Percentiles rank a stretch among this genome's conserved stretches.
Conservation (phyloP, 2,113 vertebrate species). For the Caranx melampygus region DNA sequence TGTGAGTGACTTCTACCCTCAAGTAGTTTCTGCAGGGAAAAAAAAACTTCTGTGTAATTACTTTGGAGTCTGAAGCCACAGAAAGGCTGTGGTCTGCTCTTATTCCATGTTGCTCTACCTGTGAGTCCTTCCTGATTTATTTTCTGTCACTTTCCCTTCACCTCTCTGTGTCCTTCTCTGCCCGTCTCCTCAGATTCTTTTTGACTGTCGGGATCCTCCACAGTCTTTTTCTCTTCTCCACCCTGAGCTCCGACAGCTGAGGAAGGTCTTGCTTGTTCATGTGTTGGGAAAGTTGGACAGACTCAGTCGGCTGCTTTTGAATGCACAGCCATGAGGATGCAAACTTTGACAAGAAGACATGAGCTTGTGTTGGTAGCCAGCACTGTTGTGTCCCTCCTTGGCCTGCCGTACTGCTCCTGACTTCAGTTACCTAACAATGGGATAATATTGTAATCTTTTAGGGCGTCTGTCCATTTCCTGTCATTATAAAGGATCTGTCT, state of each 20-base stretch:
- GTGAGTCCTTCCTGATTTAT: not conserved
- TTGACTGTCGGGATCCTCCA: not conserved
- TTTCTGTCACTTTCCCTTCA: not conserved
- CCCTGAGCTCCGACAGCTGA: not conserved
- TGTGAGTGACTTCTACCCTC: not conserved
- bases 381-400: no score
- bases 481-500: no score
- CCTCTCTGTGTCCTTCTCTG: not conserved
- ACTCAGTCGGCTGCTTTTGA: not conserved
- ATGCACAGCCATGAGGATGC: not conserved
- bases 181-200: not conserved
- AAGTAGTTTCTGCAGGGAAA: not conserved
- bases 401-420: no score
- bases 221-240: not conserved
- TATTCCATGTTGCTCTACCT: no score
- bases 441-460: no score
- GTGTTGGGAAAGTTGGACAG: not conserved
- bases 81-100: no score
- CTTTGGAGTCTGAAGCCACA: no score
- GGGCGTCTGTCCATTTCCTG: no score
- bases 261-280: not conserved
- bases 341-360: not conserved
- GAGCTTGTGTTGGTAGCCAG: not conserved
- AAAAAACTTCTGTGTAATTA: not conserved
- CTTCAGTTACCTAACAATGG: no score